Evolutionary conservation across 2,797 vertebrate species (phyloP), one percentile per base, ranked within the genome.

Genomic region (Mormyrops boulengeri): DNA sequence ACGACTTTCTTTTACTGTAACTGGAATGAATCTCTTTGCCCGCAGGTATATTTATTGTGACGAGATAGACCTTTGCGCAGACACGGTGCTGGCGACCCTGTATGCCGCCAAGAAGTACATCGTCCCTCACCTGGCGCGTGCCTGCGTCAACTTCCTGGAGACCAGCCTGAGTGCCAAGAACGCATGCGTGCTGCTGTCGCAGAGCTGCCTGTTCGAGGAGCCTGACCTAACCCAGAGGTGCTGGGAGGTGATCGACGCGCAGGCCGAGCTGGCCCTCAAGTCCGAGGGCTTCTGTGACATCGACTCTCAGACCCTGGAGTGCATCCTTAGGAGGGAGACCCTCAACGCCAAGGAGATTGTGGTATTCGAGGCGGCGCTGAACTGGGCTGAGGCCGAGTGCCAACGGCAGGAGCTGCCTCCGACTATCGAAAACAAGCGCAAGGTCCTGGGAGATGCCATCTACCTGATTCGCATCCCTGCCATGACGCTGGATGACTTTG

Each of bases 41-140:
- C 26, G 34, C 95, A 99, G 98, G 94, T 99, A 99, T 89, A 98
- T 99, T 92, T 99, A 99, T 94, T 99, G 98, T 2, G 98, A 99
- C 2, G 98, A 99, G 94, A 99, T 99, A 30, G 98, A 99, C 93
- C 93, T 99, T 93, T 98, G 98, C 3, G 98, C 98, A 0, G 98
- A 99, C 94, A 99, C 98, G 0, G 98, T 99, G 7, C 95, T 99
- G 90, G 98, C 98, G 88, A 99, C 98, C 0, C 96, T 99, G 22
- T 99, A 99, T 80, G 98, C 98, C 9, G 98, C 98, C 91, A 99
- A 99, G 93, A 99, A 99, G 89, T 99, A 99, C 95, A 99, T 99
- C 0, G 98, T 99, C 57, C 98, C 98, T 91, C 98, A 99, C 91
- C 96, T 99, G 80, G 98, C 98, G 26, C 96, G 98, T 0, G 98